phyloP scores from a whole-genome alignment of 2,888 invertebrate genomes.

The Phlogophora meticulosa region DNA sequence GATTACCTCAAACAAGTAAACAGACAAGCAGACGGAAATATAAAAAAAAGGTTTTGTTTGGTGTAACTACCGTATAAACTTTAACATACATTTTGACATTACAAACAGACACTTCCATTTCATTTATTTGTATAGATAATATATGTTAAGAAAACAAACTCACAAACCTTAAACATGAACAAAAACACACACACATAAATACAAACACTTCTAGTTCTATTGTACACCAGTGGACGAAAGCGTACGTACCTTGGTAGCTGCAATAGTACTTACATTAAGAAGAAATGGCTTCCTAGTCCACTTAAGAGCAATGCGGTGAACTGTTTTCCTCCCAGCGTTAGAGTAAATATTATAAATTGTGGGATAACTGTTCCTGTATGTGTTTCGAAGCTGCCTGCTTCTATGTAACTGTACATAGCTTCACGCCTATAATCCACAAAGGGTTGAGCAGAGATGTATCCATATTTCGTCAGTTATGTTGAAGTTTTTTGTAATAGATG shows the following conservation, averaged over 20 bases:
- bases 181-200: not conserved
- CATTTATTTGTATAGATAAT: too few species aligned
- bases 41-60: too few species aligned
- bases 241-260: constrained; percentile 21
- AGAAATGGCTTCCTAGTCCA: constrained; percentile 54
- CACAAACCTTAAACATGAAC: not conserved
- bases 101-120: too few species aligned
- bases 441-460: too few species aligned
- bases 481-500: too few species aligned
- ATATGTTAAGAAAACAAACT: not conserved
- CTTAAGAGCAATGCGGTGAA: constrained; percentile 57
- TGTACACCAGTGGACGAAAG: constrained; percentile 16
- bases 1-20: too few species aligned
- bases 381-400: constrained; percentile 6
- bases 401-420: not conserved
- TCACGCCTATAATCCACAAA: too few species aligned
- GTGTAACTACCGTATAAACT: too few species aligned
- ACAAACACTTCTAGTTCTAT: constrained; percentile 8
- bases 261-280: constrained; percentile 55
- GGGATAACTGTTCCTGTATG: constrained; percentile 8
- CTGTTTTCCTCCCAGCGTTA: constrained; percentile 50
- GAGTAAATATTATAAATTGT: constrained; percentile 57
- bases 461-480: too few species aligned
- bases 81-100: too few species aligned
- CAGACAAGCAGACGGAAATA: too few species aligned